Evolutionary conservation across 92 coral and sea anemone species (phyloP), one percentile per base, ranked within the genome.

Genomic region (Siderastrea radians): DNA sequence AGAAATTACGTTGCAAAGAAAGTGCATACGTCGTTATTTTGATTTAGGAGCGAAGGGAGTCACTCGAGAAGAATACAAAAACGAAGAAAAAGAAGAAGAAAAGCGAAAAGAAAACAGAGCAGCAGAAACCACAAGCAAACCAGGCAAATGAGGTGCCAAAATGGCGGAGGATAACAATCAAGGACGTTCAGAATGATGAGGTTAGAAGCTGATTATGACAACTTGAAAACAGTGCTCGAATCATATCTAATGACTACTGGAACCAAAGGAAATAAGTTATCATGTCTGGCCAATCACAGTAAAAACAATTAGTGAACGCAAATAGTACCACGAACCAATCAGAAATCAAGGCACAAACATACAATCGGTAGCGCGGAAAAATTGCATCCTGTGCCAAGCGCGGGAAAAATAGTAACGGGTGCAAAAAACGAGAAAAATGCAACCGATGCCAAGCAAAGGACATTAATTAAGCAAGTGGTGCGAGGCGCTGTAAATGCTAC

Each of bases 181-280:
- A 83, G 62, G 96, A 93, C n/a, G 92, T 93, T 13, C 81, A 89
- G 46, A 5, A 86, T 61, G 91, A 84, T 6, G 91, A 90, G 89
- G 93, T 89, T 3, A 0, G 74, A 15, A 12, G 46, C 44, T 17
- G 2, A 14, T 14, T 5, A 2, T 7, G 61, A 55, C 2, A 55
- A 7, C 10, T 5, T 6, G 61, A 6, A 55, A 55, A 7, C 12
- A 26, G 38, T 26, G 38, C 0, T 26, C 38, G 8, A 2, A 7
- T 55, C 12, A 7, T 14, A 3, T 2, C 12, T 7, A 55, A 10
- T 55, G 8, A 2, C 12, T 2, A 55, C 12, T 55, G 12, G 12
- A 55, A 55, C 7, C 12, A 55, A 55, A 5, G 61, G 2, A 53
- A 53, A 2, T 2, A 55, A 55, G 61, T 55, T 55, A 2, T 55